Base-by-base conservation (phyloP, 2,797 vertebrate genomes). In the Spinus olivaceus region DNA sequence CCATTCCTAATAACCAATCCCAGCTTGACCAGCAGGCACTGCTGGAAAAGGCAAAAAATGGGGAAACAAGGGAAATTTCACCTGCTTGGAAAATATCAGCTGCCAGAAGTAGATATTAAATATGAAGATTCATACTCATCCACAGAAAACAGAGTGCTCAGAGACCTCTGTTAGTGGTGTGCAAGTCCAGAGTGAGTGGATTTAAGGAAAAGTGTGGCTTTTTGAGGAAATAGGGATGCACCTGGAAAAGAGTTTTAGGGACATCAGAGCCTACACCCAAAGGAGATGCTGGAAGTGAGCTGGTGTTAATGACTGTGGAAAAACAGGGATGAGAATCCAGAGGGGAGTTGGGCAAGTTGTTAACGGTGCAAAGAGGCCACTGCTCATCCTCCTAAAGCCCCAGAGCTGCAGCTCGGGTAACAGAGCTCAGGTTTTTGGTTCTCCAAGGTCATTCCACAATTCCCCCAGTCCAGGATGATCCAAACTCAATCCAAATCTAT, bases 51-150 rank as follows among this genome's bases (percentile, higher is more conserved):
- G 5, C 4, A 64, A n/a, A 61, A 35, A 64, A 46, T 4, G 7
- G 65, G 30, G 33, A 50, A 84, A 49, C 0, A 2, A 39, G 10
- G 53, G 30, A 42, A 61, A 70, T 24, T 50, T 44, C 64, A 47
- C 5, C 56, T 63, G 19, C 17, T 28, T 70, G 49, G 33, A 46
- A 73, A 70, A 35, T 8, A 37, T 10, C 54, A 79, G 21, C 44
- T 78, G 16, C 17, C 30, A 81, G 19, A 33, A 60, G 8, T 21
- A 10, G 16, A 3, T 8, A 21, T 60, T 46, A 21, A 77, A 85
- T 53, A 1, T 5, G 8, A 10, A 4, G 0, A 1, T 32, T 12
- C n/a, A 3, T 5, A 18, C 8, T 33, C 33, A 22, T 5, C 30
- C 17, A 33, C 6, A n/a, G 22, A 51, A 84, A 76, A 57, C 0